These are phyloP conservation scores for Eulemur rufifrons DNA, from an alignment of 2,113 vertebrate species.

Conservation along the genomic window DNA sequence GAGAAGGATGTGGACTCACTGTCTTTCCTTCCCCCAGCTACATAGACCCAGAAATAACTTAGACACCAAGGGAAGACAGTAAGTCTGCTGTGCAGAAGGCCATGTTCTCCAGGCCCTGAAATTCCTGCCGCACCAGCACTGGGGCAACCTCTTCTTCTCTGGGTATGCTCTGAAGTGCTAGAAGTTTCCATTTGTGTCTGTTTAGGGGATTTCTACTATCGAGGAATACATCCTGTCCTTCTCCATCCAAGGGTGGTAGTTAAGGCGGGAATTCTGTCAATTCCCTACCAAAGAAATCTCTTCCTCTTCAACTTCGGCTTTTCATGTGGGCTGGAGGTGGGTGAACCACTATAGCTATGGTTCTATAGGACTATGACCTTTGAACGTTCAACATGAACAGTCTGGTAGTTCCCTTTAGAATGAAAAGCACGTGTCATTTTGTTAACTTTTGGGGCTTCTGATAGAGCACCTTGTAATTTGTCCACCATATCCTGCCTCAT, in stretches of 20 bases:
- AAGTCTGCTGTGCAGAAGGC: neutral
- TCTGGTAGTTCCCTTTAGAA: neutral
- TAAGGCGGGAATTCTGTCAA: neutral
- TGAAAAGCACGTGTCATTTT: neutral
- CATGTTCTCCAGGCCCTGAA: neutral
- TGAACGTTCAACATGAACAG: neutral
- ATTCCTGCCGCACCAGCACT: neutral
- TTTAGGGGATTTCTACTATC: neutral
- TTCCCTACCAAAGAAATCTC: neutral
- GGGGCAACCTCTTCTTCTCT: neutral
- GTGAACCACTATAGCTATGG: neutral
- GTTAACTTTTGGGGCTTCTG: neutral
- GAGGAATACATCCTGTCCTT: neutral
- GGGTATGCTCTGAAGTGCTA: neutral
- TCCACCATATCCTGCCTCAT: neutral
- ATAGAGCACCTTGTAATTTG: neutral
- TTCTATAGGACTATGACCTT: neutral
- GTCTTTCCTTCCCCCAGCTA: neutral
- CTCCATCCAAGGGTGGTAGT: rapidly evolving
- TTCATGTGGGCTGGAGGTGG: neutral
- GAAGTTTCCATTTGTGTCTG: neutral
- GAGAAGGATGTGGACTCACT: neutral
- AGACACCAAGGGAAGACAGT: neutral
- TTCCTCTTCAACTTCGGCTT: neutral
- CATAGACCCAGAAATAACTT: neutral